Evolutionary conservation across 2,797 vertebrate genomes (phyloP), one percentile per base, ranked within the genome.

Genomic region (Coregonus ussuriensis): DNA sequence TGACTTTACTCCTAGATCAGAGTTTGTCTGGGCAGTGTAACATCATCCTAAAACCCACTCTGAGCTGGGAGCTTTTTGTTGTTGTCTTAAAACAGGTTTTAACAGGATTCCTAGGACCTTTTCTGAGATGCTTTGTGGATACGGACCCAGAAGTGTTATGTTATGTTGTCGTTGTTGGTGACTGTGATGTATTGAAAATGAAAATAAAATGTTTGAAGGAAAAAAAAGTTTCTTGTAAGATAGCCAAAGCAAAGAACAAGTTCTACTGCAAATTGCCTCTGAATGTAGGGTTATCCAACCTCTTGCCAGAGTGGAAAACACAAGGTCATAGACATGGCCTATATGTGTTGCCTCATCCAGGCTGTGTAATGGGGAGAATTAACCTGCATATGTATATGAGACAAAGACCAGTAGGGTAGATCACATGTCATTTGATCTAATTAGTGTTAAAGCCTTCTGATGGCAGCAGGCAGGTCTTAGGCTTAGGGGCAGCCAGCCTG

Each of bases 391-490:
- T 21, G 56, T 59, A 59, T n/a, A 59, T n/a, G 56, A 59, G n/a
- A 9, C 56, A 56, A 16, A 59, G n/a, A 3, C 56, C 62, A 31
- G 21, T 65, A 31, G 25, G 25, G 25, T n/a, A 25, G 25, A n/a
- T 65, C 25, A 11, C 25, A 56, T 56, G 62, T 31, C 21, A 54
- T 66, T 66, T 35, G 29, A 13, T 78, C 65, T 54, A 47, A 33
- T 63, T 79, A 31, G 56, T 53, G 53, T 70, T 79, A 31, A 63
- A 65, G 21, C 25, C 4, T 29, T 63, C 47, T 75, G 74, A 63
- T 72, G 47, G 25, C 54, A 51, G 56, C 13, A 47, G 7, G 21
- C 56, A 72, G 53, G 72, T 69, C 18, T 76, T 35, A 7, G n/a
- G 13, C 37, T 25, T 63, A 63, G 3, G 21, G 59, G 59, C 21